Evolutionary conservation across 2,888 invertebrate species (phyloP).

Genomic region (Diaprepes abbreviatus): DNA sequence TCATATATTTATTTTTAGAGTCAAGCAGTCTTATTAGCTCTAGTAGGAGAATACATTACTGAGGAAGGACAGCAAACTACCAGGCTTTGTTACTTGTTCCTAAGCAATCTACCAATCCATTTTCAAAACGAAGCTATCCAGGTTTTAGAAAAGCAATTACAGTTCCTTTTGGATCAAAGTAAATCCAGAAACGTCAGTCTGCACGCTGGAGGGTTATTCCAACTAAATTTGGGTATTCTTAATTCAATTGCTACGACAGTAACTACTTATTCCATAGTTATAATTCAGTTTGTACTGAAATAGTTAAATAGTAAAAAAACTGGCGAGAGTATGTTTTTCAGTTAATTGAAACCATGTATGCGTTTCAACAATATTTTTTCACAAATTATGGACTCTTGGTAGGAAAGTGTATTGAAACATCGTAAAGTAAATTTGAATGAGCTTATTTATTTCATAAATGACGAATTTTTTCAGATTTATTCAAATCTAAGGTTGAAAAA

Average conservation of each 20-base stretch:
- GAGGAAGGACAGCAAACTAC: constrained; percentile 25
- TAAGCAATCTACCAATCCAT: constrained; percentile 22
- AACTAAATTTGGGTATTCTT: constrained; percentile 31
- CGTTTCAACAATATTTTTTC: no score
- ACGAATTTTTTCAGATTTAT: no score
- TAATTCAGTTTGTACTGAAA: no score
- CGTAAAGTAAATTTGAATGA: no score
- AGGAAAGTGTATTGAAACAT: no score
- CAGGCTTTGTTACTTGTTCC: constrained; percentile 17
- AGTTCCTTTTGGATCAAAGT: constrained; percentile 4
- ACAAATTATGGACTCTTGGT: no score
- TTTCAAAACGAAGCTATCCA: constrained; percentile 2
- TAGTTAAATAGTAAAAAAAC: no score
- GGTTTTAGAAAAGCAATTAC: constrained; percentile 23
- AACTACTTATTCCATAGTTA: no score
- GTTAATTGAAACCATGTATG: no score
- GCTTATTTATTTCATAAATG: no score
- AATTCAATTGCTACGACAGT: constrained; percentile 32
- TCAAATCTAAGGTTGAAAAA: no score
- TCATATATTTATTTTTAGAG: constrained; percentile 33
- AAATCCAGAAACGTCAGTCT: constrained; percentile 5
- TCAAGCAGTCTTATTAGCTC: constrained; percentile 17
- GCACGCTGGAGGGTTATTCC: constrained; percentile 40
- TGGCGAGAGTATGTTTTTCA: no score
- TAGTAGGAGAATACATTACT: constrained; percentile 21